Evolutionary conservation across 2,888 invertebrate genomes (phyloP).

Genomic region (Orgyia antiqua): DNA sequence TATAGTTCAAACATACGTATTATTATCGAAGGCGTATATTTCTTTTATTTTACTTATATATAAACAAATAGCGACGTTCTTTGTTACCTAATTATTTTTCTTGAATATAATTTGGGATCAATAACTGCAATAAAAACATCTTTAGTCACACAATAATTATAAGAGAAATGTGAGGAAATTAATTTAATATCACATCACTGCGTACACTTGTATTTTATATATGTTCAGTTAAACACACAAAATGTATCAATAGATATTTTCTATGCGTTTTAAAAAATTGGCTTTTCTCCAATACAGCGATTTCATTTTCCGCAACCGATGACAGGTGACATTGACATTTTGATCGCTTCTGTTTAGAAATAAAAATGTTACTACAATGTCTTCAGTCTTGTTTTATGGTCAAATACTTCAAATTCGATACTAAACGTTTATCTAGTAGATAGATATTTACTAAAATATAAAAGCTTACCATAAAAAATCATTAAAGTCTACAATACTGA

Average conservation of each 20-base stretch:
- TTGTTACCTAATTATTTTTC: no score
- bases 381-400: no score
- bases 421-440: no score
- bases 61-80: no score
- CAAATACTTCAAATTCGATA: no score
- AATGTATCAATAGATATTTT: conserved; percentile 18
- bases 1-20: no score
- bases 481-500: no score
- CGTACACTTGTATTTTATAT: conserved; percentile 21
- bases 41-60: no score
- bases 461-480: no score
- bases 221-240: conserved; percentile 27
- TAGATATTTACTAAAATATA: no score
- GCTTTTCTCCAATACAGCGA: conserved; percentile 38
- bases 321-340: conserved; percentile 32
- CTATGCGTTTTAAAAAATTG: conserved; percentile 26
- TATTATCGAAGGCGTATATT: no score
- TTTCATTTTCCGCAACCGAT: conserved; percentile 26
- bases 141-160: conserved; percentile 4
- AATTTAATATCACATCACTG: conserved; percentile 17
- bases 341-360: conserved; percentile 14
- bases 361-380: no score
- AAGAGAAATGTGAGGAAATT: conserved; percentile 7
- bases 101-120: conserved; percentile 22
- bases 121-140: conserved; percentile 35